Evolutionary conservation across 2,888 invertebrate genomes (phyloP), one percentile per base, ranked within the genome.

Genomic region (Drosophila anomalipes): DNA sequence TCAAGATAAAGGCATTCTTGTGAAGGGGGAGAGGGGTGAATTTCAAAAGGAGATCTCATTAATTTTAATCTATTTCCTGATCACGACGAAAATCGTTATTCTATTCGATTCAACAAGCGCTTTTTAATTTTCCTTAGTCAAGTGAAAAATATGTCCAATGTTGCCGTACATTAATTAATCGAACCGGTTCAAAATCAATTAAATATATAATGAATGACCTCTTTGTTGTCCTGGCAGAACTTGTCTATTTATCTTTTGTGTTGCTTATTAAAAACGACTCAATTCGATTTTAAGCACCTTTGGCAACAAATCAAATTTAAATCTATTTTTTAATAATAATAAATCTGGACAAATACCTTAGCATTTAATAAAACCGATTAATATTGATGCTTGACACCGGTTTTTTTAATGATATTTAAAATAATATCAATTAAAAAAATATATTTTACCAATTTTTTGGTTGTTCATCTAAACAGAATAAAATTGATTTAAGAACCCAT

Each of bases 181-280:
- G 3, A 19, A 19, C 0, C 1, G 12, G 35, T 44, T 7, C 0
- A 39, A 9, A 19, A 9, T 39, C 39, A 39, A 9, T 0, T 19
- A 19, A 39, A 12, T 12, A 5, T n/a, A 5, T 41, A n/a, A 2
- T 41, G 0, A 41, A 12, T 22, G 6, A 4, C 12, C 6, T 12
- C n/a, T 12, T 12, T n/a, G n/a, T n/a, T 12, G 12, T 12, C n/a
- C 3, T 5, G n/a, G 4, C 41, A 10, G 12, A 2, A 5, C 0
- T 2, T 5, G n/a, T 0, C 1, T 0, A 44, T n/a, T 41, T 12
- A n/a, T n/a, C 12, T 12, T 5, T 0, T 3, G 3, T 9, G 3
- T 39, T 19, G 7, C 19, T 0, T 3, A 41, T n/a, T 10, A 10
- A n/a, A 41, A 41, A 41, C 2, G 2, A n/a, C 41, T 41, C n/a